Conservation (phyloP, 2,113 vertebrate species). For the Melozone crissalis region DNA sequence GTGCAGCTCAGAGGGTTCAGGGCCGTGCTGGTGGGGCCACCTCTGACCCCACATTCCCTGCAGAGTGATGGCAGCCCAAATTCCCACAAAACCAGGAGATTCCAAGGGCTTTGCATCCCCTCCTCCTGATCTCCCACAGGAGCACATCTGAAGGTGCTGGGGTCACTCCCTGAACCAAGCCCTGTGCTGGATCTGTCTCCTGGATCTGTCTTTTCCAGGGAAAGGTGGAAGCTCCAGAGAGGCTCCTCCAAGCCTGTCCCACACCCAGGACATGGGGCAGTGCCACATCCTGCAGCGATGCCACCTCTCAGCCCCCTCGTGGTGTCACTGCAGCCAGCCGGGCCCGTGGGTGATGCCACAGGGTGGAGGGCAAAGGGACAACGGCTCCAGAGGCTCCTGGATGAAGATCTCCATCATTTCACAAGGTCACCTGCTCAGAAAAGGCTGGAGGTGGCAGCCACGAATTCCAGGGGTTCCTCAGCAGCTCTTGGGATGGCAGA, state of each 20-base stretch:
- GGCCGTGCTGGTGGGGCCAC: fast-evolving
- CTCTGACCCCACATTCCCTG: background rate
- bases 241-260: background rate
- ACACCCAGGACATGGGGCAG: fast-evolving
- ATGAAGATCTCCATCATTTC: background rate
- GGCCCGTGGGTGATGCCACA: fast-evolving
- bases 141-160: fast-evolving
- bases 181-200: background rate
- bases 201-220: background rate
- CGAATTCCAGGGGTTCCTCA: background rate
- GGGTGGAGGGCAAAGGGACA: background rate
- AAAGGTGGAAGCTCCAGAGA: background rate
- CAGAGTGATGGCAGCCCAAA: fast-evolving
- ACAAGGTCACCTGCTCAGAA: fast-evolving
- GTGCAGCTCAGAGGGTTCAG: background rate
- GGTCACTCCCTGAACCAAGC: background rate
- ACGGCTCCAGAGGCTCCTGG: background rate
- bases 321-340: fast-evolving
- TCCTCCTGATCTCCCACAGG: background rate
- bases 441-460: background rate
- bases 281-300: fast-evolving
- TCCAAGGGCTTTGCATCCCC: background rate
- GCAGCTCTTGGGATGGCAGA: background rate
- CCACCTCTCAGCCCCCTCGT: fast-evolving
- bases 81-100: background rate